phyloP scores from a whole-genome alignment of 2,797 vertebrate species.

The Picus viridis region DNA sequence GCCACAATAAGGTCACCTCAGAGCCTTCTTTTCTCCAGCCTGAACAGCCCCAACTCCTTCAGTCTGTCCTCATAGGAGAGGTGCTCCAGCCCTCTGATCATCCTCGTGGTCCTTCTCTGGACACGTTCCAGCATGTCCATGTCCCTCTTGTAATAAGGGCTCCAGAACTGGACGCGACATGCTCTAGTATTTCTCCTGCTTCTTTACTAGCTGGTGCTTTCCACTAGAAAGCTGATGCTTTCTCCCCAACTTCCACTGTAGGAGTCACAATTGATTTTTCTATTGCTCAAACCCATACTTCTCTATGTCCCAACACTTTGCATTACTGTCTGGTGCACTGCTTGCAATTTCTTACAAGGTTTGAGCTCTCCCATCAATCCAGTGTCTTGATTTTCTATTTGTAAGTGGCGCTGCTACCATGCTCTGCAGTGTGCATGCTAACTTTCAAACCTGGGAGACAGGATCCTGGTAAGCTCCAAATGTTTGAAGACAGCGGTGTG shows the following conservation, averaged over 20 bases:
- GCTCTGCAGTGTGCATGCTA: neutral
- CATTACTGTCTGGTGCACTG: neutral
- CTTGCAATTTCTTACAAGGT: neutral
- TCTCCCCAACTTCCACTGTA: neutral
- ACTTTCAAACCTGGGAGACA: neutral
- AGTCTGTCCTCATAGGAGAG: too few relatives aligned
- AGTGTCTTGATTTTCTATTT: neutral
- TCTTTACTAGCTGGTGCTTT: neutral
- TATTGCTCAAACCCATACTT: neutral
- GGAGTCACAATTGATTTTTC: neutral
- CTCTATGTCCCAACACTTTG: neutral
- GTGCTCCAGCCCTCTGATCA: too few relatives aligned
- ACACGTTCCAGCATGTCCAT: too few relatives aligned
- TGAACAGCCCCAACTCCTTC: too few relatives aligned
- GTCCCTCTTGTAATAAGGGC: too few relatives aligned
- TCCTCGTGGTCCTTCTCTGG: too few relatives aligned
- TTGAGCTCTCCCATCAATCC: neutral
- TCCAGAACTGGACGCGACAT: too few relatives aligned
- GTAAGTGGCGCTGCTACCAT: fast-evolving
- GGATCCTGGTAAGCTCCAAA: neutral
- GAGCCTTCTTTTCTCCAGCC: too few relatives aligned
- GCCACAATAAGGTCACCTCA: too few relatives aligned
- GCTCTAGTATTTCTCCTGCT: neutral
- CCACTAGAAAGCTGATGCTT: neutral
- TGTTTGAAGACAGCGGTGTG: neutral